A percentile compares a stretch with the other conserved stretches of the same genome.
Evolutionary conservation across 2,888 invertebrate genomes (phyloP).

Genomic region (Chironomus tentans): DNA sequence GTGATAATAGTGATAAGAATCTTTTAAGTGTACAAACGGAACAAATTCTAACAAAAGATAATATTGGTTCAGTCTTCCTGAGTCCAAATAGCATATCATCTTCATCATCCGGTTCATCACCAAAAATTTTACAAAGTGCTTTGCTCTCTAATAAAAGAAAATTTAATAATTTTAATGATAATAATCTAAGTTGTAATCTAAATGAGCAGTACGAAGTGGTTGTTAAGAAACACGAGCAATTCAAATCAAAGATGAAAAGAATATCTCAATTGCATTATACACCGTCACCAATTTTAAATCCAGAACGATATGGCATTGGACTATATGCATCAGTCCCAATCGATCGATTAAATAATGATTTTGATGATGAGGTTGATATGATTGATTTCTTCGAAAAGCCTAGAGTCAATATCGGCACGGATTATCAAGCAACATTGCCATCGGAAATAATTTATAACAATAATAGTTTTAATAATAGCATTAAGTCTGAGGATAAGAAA

Average conservation of each 20-base stretch:
- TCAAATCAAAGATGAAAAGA: constrained; percentile 21
- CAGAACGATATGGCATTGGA: constrained; percentile 80
- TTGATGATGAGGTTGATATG: constrained; percentile 40
- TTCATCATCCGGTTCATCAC: constrained; percentile 52
- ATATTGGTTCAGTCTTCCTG: constrained; percentile 49
- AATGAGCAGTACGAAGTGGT: not conserved
- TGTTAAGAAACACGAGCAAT: constrained; percentile 4
- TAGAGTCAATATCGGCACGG: constrained; percentile 77
- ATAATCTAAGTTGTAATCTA: too few relatives aligned
- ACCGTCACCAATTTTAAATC: constrained; percentile 89
- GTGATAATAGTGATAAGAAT: constrained; percentile 33
- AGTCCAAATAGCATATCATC: constrained; percentile 64
- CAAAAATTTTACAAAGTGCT: constrained; percentile 31
- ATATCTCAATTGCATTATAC: constrained; percentile 57
- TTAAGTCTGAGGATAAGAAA: constrained; percentile 33
- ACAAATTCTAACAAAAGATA: constrained; percentile 49
- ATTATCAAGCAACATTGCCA: constrained; percentile 79
- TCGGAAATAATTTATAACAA: constrained; percentile 28
- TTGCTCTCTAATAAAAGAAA: not conserved
- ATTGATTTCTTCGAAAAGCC: constrained; percentile 48
- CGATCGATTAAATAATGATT: constrained; percentile 35
- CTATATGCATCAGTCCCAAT: constrained; percentile 48
- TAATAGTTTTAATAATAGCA: constrained; percentile 34
- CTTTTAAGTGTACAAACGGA: constrained; percentile 35
- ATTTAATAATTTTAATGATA: not conserved